Percentiles rank a stretch among this genome's conserved stretches.
These are phyloP conservation scores for Phyllotreta cruciferae DNA, from an alignment of 2,888 invertebrate genomes.

Conservation along the genomic window DNA sequence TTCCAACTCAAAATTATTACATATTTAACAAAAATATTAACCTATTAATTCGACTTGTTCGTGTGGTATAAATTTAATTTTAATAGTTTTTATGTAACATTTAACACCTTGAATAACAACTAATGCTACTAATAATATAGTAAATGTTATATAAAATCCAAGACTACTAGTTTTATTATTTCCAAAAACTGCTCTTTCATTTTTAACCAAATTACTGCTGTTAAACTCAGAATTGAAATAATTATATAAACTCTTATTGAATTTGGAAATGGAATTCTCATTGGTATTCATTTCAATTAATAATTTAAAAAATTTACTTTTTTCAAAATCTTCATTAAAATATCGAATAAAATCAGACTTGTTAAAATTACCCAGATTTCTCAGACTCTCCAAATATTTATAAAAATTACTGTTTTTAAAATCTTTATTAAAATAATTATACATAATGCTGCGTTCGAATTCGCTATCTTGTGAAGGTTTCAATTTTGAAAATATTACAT, in stretches of 20 bases:
- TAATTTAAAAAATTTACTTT: slow-evolving; percentile 26
- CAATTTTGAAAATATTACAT: slow-evolving; percentile 3
- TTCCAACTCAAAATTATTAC: too few relatives aligned
- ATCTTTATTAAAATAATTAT: slow-evolving; percentile 31
- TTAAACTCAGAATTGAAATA: slow-evolving; percentile 22
- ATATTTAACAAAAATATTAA: too few relatives aligned
- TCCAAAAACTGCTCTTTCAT: neutral
- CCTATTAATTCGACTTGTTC: too few relatives aligned
- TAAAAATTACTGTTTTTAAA: slow-evolving; percentile 30
- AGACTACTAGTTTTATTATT: too few relatives aligned
- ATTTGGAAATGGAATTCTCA: slow-evolving; percentile 17
- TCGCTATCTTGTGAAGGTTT: neutral
- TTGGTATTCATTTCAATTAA: slow-evolving; percentile 11
- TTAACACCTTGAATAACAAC: too few relatives aligned
- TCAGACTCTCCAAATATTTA: slow-evolving; percentile 29
- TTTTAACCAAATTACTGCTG: slow-evolving; percentile 13
- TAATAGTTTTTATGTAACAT: too few relatives aligned
- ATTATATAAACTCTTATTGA: slow-evolving; percentile 17
- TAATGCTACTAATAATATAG: too few relatives aligned
- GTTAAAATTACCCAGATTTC: slow-evolving; percentile 14
- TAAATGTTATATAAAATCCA: too few relatives aligned
- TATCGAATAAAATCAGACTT: slow-evolving; percentile 11
- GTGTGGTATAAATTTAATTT: too few relatives aligned
- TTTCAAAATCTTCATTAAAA: slow-evolving; percentile 29
- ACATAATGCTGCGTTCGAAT: slow-evolving; percentile 17